Evolutionary conservation across 2,113 vertebrate genomes (phyloP).

Genomic region (Okapia johnstoni): DNA sequence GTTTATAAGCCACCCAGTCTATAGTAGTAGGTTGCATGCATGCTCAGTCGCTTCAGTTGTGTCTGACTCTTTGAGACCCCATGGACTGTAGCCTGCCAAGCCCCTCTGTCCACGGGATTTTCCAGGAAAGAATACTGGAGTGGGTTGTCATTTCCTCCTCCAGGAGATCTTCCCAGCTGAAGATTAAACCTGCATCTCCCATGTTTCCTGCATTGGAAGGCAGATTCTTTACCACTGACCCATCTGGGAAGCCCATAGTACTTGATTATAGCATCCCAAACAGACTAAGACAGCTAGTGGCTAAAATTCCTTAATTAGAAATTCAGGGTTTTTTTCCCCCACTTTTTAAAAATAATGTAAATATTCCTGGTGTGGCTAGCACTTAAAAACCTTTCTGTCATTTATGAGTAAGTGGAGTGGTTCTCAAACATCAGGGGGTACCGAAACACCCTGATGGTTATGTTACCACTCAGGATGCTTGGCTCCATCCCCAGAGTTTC

Average conservation of each 20-base stretch:
- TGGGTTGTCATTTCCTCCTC: not conserved
- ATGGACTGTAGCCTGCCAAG: not conserved
- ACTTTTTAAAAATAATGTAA: not conserved
- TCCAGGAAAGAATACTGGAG: not conserved
- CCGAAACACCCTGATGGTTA: not conserved
- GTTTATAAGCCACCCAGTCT: not conserved
- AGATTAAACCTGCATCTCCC: not conserved
- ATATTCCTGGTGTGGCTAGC: not conserved
- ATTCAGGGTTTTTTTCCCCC: not conserved
- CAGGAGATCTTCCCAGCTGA: not conserved
- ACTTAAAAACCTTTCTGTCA: not conserved
- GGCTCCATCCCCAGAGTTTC: not conserved
- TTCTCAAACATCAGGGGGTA: not conserved
- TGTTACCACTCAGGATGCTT: not conserved
- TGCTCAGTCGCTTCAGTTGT: not conserved
- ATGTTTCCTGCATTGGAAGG: not conserved
- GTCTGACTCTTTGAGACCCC: not conserved
- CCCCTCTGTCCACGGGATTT: not conserved
- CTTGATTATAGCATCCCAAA: not conserved
- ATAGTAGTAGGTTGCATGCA: not conserved
- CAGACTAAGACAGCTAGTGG: not conserved
- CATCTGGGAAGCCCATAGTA: not conserved
- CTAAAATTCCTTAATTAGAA: not conserved
- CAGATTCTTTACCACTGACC: not conserved
- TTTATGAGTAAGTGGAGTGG: not conserved